Base-by-base conservation (phyloP, 2,113 vertebrate genomes). In the Damaliscus lunatus region DNA sequence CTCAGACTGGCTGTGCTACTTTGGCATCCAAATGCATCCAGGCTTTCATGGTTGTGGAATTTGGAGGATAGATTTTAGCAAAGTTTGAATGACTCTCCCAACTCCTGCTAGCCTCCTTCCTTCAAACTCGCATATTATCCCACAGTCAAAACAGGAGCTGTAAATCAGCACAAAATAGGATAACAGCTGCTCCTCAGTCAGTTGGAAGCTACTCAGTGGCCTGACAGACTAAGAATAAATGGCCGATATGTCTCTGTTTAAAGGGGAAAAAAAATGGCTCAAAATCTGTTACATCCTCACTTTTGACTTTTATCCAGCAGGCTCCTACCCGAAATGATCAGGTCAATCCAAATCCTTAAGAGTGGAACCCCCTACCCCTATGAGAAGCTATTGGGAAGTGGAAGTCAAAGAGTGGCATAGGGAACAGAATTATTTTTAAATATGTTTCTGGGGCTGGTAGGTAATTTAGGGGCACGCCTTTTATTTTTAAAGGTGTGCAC, bases 161-260 rank as follows among this genome's bases (percentile, higher is more conserved):
- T 67, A 89, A 95, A 92, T 95, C 90, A 86, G 53, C 43, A 82
- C 74, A 92, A 87, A 94, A 67, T 21, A 85, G 64, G n/a, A 3
- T 8, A 82, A 25, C 90, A 91, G 92, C 67, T 97, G 92, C 13
- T 90, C n/a, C 81, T 84, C 52, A 3, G 80, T 57, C 2, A 0
- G 84, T 90, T 85, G 59, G 84, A 96, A 97, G 87, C 84, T 50
- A 77, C 33, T 90, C 80, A 7, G 0, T 21, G 74, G 52, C 40
- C 84, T 84, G 53, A 53, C 57, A 74, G 86, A 59, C 62, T 90
- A 84, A 48, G 57, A 94, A 46, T 46, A 84, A 57, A 67, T 60
- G 80, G 71, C 25, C 0, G 0, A 29, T 36, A 25, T 33, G 23
- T 95, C 55, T 91, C 84, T 87, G 55, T 90, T 96, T 40, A 90